phyloP scores from a whole-genome alignment of 2,888 invertebrate species.

The Nemotelus pantherinus region DNA sequence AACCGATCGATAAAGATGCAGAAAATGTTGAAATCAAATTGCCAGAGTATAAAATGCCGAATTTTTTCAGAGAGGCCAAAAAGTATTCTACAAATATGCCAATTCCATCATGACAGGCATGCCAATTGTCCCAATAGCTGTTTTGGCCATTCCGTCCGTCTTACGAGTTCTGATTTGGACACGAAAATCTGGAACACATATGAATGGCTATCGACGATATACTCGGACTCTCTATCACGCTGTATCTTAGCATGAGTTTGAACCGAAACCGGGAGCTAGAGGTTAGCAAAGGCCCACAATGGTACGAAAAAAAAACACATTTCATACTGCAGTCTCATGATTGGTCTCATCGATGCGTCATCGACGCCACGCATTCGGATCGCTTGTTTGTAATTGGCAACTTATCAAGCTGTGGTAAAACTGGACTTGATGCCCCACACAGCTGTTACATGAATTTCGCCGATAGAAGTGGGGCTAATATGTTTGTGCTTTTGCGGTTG shows the following conservation, averaged over 20 bases:
- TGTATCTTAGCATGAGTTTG: constrained; percentile 77
- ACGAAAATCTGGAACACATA: constrained; percentile 70
- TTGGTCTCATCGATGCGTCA: too few species aligned
- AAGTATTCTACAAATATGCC: constrained; percentile 73
- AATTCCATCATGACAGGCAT: constrained; percentile 74
- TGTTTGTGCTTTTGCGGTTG: too few species aligned
- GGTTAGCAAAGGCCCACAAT: constrained; percentile 72
- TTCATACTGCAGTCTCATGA: too few species aligned
- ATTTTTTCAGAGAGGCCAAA: constrained; percentile 69
- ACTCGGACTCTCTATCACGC: constrained; percentile 78
- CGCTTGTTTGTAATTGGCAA: too few species aligned
- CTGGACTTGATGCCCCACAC: too few species aligned
- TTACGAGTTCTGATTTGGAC: constrained; percentile 74
- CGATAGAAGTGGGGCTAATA: too few species aligned
- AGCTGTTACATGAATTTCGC: too few species aligned
- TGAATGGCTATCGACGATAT: constrained; percentile 76
- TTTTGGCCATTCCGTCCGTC: constrained; percentile 76
- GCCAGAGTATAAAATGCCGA: too few species aligned
- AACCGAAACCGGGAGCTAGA: constrained; percentile 69
- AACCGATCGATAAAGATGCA: too few species aligned
- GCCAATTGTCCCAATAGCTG: constrained; percentile 74
- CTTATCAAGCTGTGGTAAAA: too few species aligned
- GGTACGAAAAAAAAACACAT: constrained; percentile 66
- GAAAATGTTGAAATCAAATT: too few species aligned
- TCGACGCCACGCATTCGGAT: too few species aligned